Evolutionary conservation across 2,888 invertebrate genomes (phyloP).

Genomic region (Orchesellides sinensis): DNA sequence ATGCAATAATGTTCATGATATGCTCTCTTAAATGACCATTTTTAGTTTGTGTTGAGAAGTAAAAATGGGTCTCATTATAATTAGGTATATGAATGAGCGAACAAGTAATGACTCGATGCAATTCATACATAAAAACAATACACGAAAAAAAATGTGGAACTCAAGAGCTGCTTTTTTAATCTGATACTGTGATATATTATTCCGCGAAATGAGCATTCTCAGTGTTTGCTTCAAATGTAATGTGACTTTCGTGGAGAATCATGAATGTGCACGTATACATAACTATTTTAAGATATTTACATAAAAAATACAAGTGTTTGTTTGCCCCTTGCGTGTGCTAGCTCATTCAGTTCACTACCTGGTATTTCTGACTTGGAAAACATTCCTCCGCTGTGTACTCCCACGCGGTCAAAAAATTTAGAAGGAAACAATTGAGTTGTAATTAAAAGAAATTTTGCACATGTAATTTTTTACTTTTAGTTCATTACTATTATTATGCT

Average conservation of each 20-base stretch:
- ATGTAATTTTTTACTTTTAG: constrained; percentile 40
- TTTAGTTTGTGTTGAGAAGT: constrained; percentile 23
- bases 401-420: constrained; percentile 42
- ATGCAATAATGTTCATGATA: constrained; percentile 25
- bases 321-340: no score
- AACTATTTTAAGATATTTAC: no score
- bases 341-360: no score
- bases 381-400: constrained; percentile 1
- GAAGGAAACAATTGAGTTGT: constrained; percentile 56
- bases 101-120: no score
- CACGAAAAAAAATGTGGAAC: constrained; percentile 17
- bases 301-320: no score
- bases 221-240: not conserved
- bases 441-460: constrained; percentile 60
- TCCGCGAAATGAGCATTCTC: constrained; percentile 50
- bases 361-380: no score
- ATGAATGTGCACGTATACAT: no score
- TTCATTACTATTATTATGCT: constrained; percentile 19
- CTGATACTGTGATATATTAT: constrained; percentile 38
- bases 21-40: no score
- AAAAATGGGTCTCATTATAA: constrained; percentile 45
- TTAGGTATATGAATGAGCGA: constrained; percentile 34
- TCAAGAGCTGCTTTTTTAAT: constrained; percentile 28
- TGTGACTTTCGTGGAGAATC: no score
- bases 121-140: no score